These are phyloP conservation scores for Dromaius novaehollandiae DNA, from an alignment of 2,113 vertebrate genomes.

Conservation along the genomic window DNA sequence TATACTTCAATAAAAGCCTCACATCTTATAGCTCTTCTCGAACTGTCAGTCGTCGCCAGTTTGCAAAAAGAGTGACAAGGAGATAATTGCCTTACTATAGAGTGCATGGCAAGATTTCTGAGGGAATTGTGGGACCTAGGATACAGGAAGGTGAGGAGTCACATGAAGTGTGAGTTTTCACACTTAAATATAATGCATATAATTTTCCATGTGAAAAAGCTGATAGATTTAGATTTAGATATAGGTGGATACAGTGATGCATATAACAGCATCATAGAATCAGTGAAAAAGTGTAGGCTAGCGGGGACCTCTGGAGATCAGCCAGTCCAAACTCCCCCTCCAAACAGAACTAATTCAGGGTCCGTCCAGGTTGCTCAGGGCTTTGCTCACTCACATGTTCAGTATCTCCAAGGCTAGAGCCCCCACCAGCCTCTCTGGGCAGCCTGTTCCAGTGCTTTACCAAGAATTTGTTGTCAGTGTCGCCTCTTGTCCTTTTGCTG, in stretches of 20 bases:
- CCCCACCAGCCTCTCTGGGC: not conserved
- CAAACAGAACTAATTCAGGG: not conserved
- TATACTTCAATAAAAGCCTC: not conserved
- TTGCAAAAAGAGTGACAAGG: not conserved
- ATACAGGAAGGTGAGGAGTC: accelerated
- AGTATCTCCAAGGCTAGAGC: not conserved
- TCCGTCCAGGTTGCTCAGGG: not conserved
- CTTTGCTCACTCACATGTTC: not conserved
- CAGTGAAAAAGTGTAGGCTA: not conserved
- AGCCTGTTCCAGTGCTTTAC: not conserved
- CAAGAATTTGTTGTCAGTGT: not conserved
- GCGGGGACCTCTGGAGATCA: not conserved
- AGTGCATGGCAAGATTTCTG: not conserved
- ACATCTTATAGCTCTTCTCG: not conserved
- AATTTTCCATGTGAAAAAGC: not conserved
- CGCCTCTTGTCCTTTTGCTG: not conserved
- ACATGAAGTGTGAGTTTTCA: not conserved
- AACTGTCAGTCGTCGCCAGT: not conserved
- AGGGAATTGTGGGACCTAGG: not conserved
- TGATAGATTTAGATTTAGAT: not conserved
- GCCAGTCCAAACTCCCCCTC: not conserved
- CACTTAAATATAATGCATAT: not conserved
- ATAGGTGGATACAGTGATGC: not conserved
- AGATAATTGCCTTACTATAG: not conserved
- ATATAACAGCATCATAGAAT: not conserved